Base-by-base conservation (phyloP, 2,797 vertebrate genomes). In the Siniperca undulata region DNA sequence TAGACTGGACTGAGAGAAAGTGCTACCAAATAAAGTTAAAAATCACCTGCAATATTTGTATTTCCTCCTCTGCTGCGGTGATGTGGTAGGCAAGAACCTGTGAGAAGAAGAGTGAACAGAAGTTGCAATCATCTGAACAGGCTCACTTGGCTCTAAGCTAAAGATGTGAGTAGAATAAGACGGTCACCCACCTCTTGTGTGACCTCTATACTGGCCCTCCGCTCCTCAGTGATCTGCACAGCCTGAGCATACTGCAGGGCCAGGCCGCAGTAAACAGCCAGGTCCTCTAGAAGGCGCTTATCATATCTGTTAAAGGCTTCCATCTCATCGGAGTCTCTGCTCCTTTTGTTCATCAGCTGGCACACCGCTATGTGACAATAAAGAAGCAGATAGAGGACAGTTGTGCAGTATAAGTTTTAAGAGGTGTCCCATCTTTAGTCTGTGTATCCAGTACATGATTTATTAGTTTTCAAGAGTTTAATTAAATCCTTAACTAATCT, bases 31-130 rank as follows among this genome's bases (percentile, higher is more conserved):
- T 7, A 44, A 40, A 38, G 22, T 61, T 19, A 66, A 42, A 0
- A 69, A 30, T 89, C 56, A 94, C 91, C 90, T 93, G 78, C 71
- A 93, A 24, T 20, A 79, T 78, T 59, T 87, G 74, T 82, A 94
- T 84, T 76, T 92, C 92, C 76, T 92, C 67, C 38, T 93, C 81
- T 19, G 86, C 81, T 78, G 92, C 91, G 1, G 91, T 88, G 53
- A 93, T 89, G 74, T 93, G 92, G 72, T 93, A 91, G 9, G 91
- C 89, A 12, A 92, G 88, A 52, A 92, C 83, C 92, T 92, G 62
- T 6, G 9, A 48, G 9, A 42, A 38, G 20, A 36, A 61, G 13
- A 81, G 16, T 34, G 46, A 65, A 56, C 44, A 62, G 19, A 61
- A n/a, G 36, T 5, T 74, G 44, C 13, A 71, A 27, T 46, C 36